Conservation (phyloP, 2,797 vertebrate species). For the Saguinus oedipus region DNA sequence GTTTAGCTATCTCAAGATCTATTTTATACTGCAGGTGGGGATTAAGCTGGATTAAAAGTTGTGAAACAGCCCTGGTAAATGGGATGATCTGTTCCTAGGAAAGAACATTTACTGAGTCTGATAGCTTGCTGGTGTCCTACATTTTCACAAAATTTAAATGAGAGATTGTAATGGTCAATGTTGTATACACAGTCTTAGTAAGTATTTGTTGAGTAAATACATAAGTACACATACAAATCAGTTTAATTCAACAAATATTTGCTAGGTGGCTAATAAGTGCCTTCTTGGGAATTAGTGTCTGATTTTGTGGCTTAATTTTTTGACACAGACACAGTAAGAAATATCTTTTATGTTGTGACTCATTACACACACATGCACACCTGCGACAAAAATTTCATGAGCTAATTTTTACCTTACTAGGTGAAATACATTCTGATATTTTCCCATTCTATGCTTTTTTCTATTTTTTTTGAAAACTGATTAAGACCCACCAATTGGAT, state of each 20-base stretch:
- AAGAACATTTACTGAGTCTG: neutral
- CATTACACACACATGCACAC: neutral
- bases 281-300: neutral
- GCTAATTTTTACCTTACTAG: neutral
- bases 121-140: neutral
- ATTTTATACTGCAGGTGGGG: neutral
- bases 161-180: neutral
- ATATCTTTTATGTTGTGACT: neutral
- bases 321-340: neutral
- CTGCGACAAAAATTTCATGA: neutral
- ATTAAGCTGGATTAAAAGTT: constrained; percentile 19
- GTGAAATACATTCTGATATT: neutral
- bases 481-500: neutral
- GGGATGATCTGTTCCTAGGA: neutral
- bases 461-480: neutral
- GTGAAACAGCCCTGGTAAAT: neutral
- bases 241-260: constrained; percentile 54
- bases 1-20: neutral
- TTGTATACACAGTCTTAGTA: neutral
- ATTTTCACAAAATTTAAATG: constrained; percentile 1
- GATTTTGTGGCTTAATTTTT: neutral
- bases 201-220: constrained; percentile 27
- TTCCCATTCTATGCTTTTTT: neutral
- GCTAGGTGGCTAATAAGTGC: neutral
- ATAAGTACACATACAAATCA: neutral